Conservation (phyloP, 37 sponge, comb jelly and placozoan genomes). For the Cliona cf. orientalis region DNA sequence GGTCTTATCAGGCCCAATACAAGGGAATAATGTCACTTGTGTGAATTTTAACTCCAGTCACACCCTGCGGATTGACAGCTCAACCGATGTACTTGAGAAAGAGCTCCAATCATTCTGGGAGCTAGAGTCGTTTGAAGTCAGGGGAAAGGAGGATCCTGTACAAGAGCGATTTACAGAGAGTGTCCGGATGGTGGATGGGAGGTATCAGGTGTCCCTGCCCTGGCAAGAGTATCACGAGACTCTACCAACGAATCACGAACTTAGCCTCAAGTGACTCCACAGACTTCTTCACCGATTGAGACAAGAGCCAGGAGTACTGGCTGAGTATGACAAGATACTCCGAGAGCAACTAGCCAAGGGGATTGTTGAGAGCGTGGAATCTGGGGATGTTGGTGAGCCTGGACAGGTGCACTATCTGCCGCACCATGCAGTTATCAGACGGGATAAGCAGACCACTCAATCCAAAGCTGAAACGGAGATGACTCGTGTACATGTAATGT, state of each 20-base stretch:
- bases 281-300: slow-evolving; percentile 15
- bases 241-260: slow-evolving; percentile 21
- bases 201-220: too few species aligned
- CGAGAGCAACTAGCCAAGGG: too few species aligned
- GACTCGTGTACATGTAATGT: too few species aligned
- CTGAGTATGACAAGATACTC: slow-evolving; percentile 31
- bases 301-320: slow-evolving; percentile 17
- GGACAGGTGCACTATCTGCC: too few species aligned
- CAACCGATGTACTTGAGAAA: slow-evolving; percentile 3
- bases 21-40: background rate
- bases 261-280: slow-evolving; percentile 12
- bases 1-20: slow-evolving; percentile 21
- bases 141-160: background rate
- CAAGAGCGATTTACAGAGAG: too few species aligned
- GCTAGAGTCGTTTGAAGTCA: slow-evolving; percentile 5
- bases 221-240: slow-evolving; percentile 24
- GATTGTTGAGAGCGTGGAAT: too few species aligned
- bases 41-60: background rate
- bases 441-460: too few species aligned
- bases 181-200: too few species aligned
- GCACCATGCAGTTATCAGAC: too few species aligned
- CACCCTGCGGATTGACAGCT: slow-evolving; percentile 1
- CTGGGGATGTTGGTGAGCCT: too few species aligned
- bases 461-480: too few species aligned
- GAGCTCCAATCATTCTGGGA: slow-evolving; percentile 17